Evolutionary conservation across 2,888 invertebrate species (phyloP), one percentile per base, ranked within the genome.

Genomic region (Sussaba pulchella): DNA sequence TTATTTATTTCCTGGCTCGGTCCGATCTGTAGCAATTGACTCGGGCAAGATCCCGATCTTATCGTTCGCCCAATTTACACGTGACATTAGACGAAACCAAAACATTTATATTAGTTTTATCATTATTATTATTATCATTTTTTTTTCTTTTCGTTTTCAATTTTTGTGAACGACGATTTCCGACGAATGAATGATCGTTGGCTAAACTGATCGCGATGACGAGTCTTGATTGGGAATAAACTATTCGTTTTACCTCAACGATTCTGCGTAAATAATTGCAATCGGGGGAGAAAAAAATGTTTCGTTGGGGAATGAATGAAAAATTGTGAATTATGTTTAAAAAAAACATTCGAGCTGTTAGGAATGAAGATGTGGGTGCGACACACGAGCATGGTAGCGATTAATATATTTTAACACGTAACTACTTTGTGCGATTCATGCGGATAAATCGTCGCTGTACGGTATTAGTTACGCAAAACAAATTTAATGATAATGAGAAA

Each of bases 41-140:
- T 97, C 86, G 98, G 98, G 92, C 97, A 98, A 87, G 98, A 98
- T 81, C 98, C 98, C 88, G 98, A 98, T 94, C 98, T 96, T 93
- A 89, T 87, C 86, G 84, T 84, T 31, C 36, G 72, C 71, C 69
- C 67, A 79, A n/a, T 81, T 43, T 73, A 63, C 75, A 82, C 61
- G 69, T 36, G 47, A 61, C 14, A 78, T 81, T 72, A 75, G 61
- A 72, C 66, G 63, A 47, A 70, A 57, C 9, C 14, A 41, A 69
- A 8, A 73, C 45, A 19, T 52, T 39, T n/a, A n/a, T n/a, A n/a
- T n/a, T n/a, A n/a, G n/a, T n/a, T n/a, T n/a, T n/a, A n/a, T n/a
- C n/a, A n/a, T n/a, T n/a, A n/a, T n/a, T n/a, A n/a, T n/a, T n/a
- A n/a, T n/a, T n/a, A n/a, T n/a, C n/a, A n/a, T n/a, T n/a, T n/a